Percentiles rank a stretch among this genome's conserved stretches.
Conservation (phyloP, 2,113 vertebrate species). For the Ictalurus punctatus region DNA sequence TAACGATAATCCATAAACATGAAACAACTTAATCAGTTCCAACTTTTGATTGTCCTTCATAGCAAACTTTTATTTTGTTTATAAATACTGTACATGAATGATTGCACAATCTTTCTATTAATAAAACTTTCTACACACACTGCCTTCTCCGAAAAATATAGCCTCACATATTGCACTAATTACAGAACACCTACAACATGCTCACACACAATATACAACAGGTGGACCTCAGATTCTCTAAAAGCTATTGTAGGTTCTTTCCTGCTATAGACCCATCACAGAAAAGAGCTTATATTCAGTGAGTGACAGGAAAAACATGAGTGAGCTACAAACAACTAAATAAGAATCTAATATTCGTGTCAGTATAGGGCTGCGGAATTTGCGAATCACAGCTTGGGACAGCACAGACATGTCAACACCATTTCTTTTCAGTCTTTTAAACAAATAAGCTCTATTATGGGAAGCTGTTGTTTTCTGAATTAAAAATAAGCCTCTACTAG, state of each 20-base stretch:
- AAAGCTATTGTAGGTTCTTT: slow-evolving; percentile 14
- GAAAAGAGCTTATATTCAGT: background rate
- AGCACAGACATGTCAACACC: background rate
- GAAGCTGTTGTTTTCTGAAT: background rate
- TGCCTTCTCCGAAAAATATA: slow-evolving; percentile 29
- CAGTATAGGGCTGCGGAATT: slow-evolving; percentile 1
- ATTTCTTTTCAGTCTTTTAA: background rate
- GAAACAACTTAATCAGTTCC: slow-evolving; percentile 4
- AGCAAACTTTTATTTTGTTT: background rate
- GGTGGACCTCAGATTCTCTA: slow-evolving; percentile 35
- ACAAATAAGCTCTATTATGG: background rate
- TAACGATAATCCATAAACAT: slow-evolving; percentile 32
- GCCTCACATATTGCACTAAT: slow-evolving; percentile 46
- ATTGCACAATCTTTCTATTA: background rate
- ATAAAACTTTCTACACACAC: background rate
- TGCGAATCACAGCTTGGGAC: background rate
- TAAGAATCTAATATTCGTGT: background rate
- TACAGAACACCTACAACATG: slow-evolving; percentile 45
- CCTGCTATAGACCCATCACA: background rate
- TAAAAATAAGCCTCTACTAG: background rate
- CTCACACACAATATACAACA: slow-evolving; percentile 42
- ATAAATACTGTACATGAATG: slow-evolving; percentile 8
- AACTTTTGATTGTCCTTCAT: slow-evolving; percentile 50
- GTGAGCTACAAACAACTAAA: slow-evolving; percentile 1
- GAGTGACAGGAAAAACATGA: background rate